Evolutionary conservation across 1,140 invertebrate genomes (phyloP).

Genomic region (Drosophila prosaltans): DNA sequence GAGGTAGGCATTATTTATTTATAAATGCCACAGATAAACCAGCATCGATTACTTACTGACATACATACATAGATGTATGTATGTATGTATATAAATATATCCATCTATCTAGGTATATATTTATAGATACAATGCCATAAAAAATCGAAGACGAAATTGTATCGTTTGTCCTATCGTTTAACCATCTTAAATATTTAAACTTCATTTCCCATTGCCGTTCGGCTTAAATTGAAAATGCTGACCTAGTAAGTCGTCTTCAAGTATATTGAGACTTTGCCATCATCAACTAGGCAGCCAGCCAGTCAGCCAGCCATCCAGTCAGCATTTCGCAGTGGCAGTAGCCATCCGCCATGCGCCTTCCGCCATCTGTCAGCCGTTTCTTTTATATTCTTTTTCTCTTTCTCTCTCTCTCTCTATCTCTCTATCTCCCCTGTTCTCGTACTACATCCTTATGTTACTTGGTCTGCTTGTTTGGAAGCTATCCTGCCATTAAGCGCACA

Average conservation of each 20-base stretch:
- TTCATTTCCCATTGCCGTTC: conserved; percentile 31
- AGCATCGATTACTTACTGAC: too few species aligned
- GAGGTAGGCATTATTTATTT: too few species aligned
- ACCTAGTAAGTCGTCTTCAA: conserved; percentile 45
- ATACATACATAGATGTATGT: neutral
- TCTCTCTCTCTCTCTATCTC: conserved; percentile 17
- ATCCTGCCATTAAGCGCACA: conserved; percentile 39
- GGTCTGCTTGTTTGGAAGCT: conserved; percentile 30
- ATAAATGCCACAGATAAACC: too few species aligned
- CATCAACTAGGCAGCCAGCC: neutral
- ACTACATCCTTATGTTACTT: conserved; percentile 10
- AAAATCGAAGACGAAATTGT: conserved; percentile 14
- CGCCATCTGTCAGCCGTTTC: conserved; percentile 37
- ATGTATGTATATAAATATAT: too few species aligned
- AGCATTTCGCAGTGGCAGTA: conserved; percentile 5
- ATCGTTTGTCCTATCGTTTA: conserved; percentile 28
- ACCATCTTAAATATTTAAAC: conserved; percentile 56
- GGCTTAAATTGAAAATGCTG: conserved; percentile 47
- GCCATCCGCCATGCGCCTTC: conserved; percentile 36
- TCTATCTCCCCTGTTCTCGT: conserved; percentile 5
- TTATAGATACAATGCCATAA: conserved; percentile 43
- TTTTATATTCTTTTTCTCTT: neutral
- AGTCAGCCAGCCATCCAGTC: neutral
- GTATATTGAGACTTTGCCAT: conserved; percentile 7
- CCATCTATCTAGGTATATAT: too few species aligned